Percentiles rank a stretch among this genome's conserved stretches.
These are phyloP conservation scores for Lepas anatifera DNA, from an alignment of 2,888 invertebrate genomes.

Conservation along the genomic window DNA sequence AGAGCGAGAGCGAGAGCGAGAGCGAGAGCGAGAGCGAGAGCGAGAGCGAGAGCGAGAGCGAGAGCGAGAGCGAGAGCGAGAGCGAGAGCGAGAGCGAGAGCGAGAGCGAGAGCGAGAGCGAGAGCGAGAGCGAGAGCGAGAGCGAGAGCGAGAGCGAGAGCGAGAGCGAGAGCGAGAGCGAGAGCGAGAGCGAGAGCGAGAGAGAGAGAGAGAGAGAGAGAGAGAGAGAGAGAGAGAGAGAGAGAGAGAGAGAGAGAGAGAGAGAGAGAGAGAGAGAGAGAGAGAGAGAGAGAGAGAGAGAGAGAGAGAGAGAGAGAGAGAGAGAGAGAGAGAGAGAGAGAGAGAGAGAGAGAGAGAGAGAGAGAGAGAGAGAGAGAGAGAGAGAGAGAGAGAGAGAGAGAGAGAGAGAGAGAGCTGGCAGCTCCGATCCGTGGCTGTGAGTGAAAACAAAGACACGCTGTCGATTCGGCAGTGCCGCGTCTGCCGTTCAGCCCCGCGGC, in stretches of 20 bases:
- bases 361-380: not conserved
- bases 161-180: not conserved
- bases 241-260: not conserved
- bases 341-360: not conserved
- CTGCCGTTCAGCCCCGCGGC: too few relatives aligned
- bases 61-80: not conserved
- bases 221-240: not conserved
- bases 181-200: not conserved
- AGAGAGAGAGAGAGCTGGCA: too few relatives aligned
- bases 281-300: not conserved
- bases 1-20: not conserved
- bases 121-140: not conserved
- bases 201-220: too few relatives aligned
- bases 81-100: not conserved
- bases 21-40: not conserved
- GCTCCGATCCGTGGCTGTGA: too few relatives aligned
- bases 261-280: not conserved
- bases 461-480: too few relatives aligned
- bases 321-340: not conserved
- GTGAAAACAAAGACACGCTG: too few relatives aligned
- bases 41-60: not conserved
- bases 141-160: not conserved
- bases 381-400: too few relatives aligned
- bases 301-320: not conserved
- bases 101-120: not conserved